Evolutionary conservation across 2,797 vertebrate genomes (phyloP), one percentile per base, ranked within the genome.

Genomic region (Pseudochaenichthys georgianus): DNA sequence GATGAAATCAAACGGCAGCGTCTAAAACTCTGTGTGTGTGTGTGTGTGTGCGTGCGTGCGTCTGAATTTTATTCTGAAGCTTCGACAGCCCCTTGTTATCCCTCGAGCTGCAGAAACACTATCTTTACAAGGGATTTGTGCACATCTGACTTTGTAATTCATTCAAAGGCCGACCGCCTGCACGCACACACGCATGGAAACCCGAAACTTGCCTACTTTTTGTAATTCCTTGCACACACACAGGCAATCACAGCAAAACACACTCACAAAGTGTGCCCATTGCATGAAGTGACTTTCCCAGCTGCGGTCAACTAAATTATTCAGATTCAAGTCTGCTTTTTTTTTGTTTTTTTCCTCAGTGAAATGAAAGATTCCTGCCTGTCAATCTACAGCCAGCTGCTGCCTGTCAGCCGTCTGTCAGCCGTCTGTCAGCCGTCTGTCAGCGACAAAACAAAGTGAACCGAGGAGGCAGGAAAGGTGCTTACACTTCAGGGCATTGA

Each of bases 291-390:
- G 74, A 89, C 78, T 93, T 88, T 85, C 74, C 77, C 82, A 87
- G 87, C 86, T 87, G 89, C 81, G 86, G 75, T 77, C 60, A 70
- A 48, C 81, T 92, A 78, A 92, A 94, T 91, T 88, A 92, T 93
- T 93, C 91, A 93, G 82, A 64, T 82, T 83, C 71, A 81, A 88
- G 80, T 78, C 64, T 10, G 73, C 54, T 13, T 78, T 42, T 74
- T 68, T 66, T 68, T 2, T 1, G 1, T 84, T 77, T 75, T 69
- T 68, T 74, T 46, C 43, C 51, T 74, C 78, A 52, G 64, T 61
- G 73, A 88, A 86, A 81, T 78, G 60, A 87, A 88, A 86, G 84
- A 83, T 77, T 71, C 64, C 57, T 45, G 54, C 70, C 69, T 48
- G 70, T 57, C 73, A 59, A 80, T 87, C 84, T 68, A 64, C 47